These are phyloP conservation scores for Heliconius hortense DNA, from an alignment of 2,888 invertebrate species.

Conservation along the genomic window DNA sequence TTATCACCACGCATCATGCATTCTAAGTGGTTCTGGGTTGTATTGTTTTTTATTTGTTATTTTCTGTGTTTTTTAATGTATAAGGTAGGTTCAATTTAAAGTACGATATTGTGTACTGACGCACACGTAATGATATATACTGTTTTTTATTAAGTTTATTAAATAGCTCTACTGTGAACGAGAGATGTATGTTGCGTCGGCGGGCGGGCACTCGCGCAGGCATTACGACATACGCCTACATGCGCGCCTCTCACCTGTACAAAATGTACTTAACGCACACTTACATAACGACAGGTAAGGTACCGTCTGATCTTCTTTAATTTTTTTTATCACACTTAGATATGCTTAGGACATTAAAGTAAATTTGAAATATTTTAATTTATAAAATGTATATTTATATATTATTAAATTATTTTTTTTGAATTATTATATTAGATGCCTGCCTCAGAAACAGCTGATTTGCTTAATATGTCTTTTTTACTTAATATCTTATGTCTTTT, in stretches of 20 bases:
- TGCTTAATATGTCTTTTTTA: background rate
- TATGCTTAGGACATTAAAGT: background rate
- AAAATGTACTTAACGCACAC: conserved; percentile 44
- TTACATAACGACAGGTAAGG: conserved; percentile 57
- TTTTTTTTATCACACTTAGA: conserved; percentile 13
- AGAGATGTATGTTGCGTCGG: conserved; percentile 61
- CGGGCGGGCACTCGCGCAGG: conserved; percentile 54
- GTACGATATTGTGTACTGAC: background rate
- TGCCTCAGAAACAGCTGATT: background rate
- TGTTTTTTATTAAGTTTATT: background rate
- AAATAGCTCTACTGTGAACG: conserved; percentile 57
- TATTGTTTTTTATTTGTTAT: background rate
- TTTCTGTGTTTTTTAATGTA: background rate
- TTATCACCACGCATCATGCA: conserved; percentile 14
- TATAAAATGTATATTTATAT: background rate
- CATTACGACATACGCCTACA: conserved; percentile 75
- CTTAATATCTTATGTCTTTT: too few relatives aligned
- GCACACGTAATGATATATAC: background rate
- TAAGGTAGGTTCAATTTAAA: background rate
- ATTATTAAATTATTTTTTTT: background rate
- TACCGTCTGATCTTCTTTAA: conserved; percentile 56
- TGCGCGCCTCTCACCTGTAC: conserved; percentile 48
- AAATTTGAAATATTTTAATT: background rate
- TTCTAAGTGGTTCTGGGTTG: background rate
- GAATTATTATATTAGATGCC: background rate